Evolutionary conservation across 2,888 invertebrate genomes (phyloP).

Genomic region (Laothoe populi): DNA sequence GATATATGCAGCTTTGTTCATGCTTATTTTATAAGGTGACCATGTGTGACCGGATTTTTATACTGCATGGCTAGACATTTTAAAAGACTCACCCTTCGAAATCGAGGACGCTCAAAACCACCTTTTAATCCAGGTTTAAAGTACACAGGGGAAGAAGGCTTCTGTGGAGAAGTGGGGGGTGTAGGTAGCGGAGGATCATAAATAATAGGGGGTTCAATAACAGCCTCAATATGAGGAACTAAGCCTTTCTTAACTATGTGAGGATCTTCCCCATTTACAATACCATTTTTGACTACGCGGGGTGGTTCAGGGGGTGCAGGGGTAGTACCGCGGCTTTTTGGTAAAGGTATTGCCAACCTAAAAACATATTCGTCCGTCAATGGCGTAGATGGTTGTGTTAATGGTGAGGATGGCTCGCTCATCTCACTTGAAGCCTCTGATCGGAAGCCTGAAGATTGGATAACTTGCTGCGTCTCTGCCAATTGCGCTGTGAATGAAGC

Average conservation of each 20-base stretch:
- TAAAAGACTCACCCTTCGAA: conserved; percentile 50
- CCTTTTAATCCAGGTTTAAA: conserved; percentile 59
- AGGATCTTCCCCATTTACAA: conserved; percentile 61
- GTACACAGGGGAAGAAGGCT: conserved; percentile 52
- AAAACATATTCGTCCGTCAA: conserved; percentile 76
- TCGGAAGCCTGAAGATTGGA: no score
- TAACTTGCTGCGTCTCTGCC: neutral
- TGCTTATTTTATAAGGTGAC: no score
- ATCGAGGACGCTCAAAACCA: conserved; percentile 47
- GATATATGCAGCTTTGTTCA: no score
- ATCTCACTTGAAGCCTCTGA: conserved; percentile 1
- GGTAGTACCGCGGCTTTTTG: conserved; percentile 56
- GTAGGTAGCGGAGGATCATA: conserved; percentile 69
- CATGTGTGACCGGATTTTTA: neutral
- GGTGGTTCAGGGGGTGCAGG: conserved; percentile 53
- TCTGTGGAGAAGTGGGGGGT: conserved; percentile 61
- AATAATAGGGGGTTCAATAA: conserved; percentile 56
- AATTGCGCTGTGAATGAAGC: conserved; percentile 36
- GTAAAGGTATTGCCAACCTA: conserved; percentile 62
- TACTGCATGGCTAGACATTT: neutral
- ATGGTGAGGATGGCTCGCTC: conserved; percentile 46
- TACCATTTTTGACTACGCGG: conserved; percentile 56
- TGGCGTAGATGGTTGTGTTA: conserved; percentile 67
- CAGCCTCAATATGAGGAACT: conserved; percentile 67
- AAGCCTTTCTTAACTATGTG: conserved; percentile 69